phyloP scores from a whole-genome alignment of 2,113 vertebrate genomes.

The Chionis minor region DNA sequence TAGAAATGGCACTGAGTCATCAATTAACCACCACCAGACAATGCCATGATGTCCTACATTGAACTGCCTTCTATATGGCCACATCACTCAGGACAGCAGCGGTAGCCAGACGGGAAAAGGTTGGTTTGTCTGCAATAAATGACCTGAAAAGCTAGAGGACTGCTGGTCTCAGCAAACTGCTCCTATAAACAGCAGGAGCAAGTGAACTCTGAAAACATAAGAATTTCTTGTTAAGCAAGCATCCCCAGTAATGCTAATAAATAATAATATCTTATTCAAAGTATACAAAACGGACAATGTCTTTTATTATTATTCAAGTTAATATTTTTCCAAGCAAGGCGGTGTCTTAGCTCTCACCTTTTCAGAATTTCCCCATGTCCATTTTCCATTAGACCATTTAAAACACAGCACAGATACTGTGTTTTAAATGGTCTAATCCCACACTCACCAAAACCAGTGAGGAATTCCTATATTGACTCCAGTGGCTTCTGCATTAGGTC shows the following conservation, averaged over 20 bases:
- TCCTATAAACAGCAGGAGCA: constrained; percentile 17
- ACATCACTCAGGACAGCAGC: not conserved
- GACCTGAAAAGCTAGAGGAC: constrained; percentile 3
- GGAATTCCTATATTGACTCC: not conserved
- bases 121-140: constrained; percentile 34
- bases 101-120: not conserved
- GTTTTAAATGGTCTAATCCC: not conserved
- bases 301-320: not conserved
- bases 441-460: not conserved
- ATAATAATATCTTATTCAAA: not conserved
- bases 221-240: constrained; percentile 19
- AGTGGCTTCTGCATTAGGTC: not conserved
- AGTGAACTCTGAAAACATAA: constrained; percentile 25
- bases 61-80: not conserved
- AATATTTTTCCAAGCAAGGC: not conserved
- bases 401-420: not conserved
- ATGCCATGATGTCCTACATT: constrained; percentile 13
- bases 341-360: not conserved
- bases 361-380: not conserved
- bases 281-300: not conserved
- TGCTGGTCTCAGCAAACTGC: constrained; percentile 53
- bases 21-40: not conserved
- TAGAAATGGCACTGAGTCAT: not conserved
- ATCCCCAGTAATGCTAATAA: not conserved
- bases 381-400: not conserved